phyloP scores from a whole-genome alignment of 2,888 invertebrate species.

The Troglohyphantes excavatus region DNA sequence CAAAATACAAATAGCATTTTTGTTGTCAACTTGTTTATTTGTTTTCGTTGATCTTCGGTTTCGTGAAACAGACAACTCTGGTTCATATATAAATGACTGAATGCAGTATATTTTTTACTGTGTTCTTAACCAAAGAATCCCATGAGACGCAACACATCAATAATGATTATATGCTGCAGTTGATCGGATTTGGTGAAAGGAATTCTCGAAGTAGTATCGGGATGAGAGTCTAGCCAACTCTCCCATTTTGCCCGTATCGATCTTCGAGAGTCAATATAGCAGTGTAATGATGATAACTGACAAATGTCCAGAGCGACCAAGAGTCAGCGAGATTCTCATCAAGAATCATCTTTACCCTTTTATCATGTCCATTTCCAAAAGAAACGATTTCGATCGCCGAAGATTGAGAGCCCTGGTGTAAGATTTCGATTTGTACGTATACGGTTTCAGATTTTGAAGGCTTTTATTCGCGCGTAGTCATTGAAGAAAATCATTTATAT shows the following conservation, averaged over 20 bases:
- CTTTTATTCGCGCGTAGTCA: too few species aligned
- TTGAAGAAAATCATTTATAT: too few species aligned
- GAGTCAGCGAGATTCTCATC: not conserved
- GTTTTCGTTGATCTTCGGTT: too few species aligned
- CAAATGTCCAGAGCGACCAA: not conserved
- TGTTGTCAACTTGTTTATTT: too few species aligned
- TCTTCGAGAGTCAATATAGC: not conserved
- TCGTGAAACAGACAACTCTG: too few species aligned
- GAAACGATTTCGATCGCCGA: not conserved
- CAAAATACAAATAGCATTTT: too few species aligned
- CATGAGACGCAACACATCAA: too few species aligned
- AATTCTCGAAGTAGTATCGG: not conserved
- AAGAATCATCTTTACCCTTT: not conserved
- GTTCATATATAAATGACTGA: too few species aligned
- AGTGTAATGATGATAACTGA: conserved; percentile 6
- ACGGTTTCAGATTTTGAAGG: too few species aligned
- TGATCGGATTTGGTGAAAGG: conserved; percentile 4
- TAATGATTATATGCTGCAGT: not conserved
- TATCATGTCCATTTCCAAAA: not conserved
- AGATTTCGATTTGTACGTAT: not conserved
- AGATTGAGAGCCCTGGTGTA: not conserved
- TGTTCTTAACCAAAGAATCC: too few species aligned
- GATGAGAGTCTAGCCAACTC: not conserved
- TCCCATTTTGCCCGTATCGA: not conserved
- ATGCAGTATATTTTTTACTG: too few species aligned